Conservation (phyloP, 1,140 invertebrate species). For the Drosophila nigromelanica region DNA sequence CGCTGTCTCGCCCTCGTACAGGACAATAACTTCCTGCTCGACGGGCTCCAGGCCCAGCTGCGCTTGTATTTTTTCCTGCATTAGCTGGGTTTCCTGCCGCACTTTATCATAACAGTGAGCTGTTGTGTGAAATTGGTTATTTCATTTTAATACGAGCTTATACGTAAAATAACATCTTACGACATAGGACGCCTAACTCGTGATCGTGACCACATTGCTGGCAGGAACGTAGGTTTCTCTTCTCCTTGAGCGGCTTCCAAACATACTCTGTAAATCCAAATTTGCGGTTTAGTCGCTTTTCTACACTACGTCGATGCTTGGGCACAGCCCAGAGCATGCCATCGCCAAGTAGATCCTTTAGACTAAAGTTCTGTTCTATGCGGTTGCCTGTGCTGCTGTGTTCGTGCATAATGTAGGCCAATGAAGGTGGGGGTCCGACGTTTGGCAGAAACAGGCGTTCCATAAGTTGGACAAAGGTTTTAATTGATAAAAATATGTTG, state of each 20-base stretch:
- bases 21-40: slow-evolving; percentile 92
- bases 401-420: slow-evolving; percentile 51
- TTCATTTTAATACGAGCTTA: slow-evolving; percentile 3
- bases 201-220: slow-evolving; percentile 92
- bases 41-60: slow-evolving; percentile 89
- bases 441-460: slow-evolving; percentile 51
- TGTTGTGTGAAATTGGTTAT: slow-evolving; percentile 74
- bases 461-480: slow-evolving; percentile 48
- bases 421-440: slow-evolving; percentile 47
- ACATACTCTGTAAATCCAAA: slow-evolving; percentile 87
- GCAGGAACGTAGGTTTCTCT: slow-evolving; percentile 90
- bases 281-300: slow-evolving; percentile 89
- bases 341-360: slow-evolving; percentile 88
- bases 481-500: slow-evolving; percentile 60
- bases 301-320: slow-evolving; percentile 89
- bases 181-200: slow-evolving; percentile 90
- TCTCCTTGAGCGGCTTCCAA: slow-evolving; percentile 88
- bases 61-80: slow-evolving; percentile 90
- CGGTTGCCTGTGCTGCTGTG: slow-evolving; percentile 11
- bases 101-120: slow-evolving; percentile 93
- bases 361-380: slow-evolving; percentile 69
- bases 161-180: slow-evolving; percentile 88
- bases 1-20: slow-evolving; percentile 92
- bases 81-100: slow-evolving; percentile 90
- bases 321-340: slow-evolving; percentile 93